Evolutionary conservation across 2,888 invertebrate species (phyloP).

Genomic region (Petrolisthes manimaculis): DNA sequence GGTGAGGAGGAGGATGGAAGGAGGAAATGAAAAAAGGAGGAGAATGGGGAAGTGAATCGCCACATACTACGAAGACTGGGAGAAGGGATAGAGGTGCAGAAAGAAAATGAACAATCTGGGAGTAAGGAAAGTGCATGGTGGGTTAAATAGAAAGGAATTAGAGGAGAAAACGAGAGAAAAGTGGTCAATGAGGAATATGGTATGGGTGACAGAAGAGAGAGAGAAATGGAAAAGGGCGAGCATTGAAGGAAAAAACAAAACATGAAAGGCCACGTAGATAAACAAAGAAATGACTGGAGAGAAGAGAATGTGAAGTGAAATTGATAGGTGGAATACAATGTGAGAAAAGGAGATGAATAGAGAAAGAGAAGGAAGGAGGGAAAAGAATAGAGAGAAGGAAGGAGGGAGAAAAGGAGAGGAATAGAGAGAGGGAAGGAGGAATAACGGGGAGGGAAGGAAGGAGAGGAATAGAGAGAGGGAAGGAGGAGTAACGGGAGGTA

Average conservation of each 20-base stretch:
- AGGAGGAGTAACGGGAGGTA: background rate
- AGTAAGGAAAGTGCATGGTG: too few species aligned
- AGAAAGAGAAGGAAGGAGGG: slow-evolving; percentile 7
- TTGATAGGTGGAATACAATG: background rate
- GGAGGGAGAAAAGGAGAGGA: slow-evolving; percentile 1
- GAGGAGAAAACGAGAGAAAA: background rate
- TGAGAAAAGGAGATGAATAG: background rate
- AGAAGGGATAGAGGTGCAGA: too few species aligned
- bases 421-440: slow-evolving; percentile 3
- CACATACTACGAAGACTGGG: too few species aligned
- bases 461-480: background rate
- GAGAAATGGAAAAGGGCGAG: too few species aligned
- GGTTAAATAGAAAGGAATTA: too few species aligned
- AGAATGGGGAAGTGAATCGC: background rate
- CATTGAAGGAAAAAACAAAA: background rate
- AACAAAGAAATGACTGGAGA: too few species aligned
- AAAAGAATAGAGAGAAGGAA: slow-evolving; percentile 9
- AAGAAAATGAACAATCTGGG: too few species aligned
- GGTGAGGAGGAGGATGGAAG: background rate
- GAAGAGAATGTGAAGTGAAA: background rate
- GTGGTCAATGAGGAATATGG: too few species aligned
- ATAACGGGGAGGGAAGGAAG: background rate
- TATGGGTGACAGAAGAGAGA: too few species aligned
- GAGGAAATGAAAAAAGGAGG: background rate
- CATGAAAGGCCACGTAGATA: too few species aligned